Percentiles rank a stretch among this genome's conserved stretches.
phyloP scores from a whole-genome alignment of 2,888 invertebrate genomes.

The Leptura quadrifasciata region DNA sequence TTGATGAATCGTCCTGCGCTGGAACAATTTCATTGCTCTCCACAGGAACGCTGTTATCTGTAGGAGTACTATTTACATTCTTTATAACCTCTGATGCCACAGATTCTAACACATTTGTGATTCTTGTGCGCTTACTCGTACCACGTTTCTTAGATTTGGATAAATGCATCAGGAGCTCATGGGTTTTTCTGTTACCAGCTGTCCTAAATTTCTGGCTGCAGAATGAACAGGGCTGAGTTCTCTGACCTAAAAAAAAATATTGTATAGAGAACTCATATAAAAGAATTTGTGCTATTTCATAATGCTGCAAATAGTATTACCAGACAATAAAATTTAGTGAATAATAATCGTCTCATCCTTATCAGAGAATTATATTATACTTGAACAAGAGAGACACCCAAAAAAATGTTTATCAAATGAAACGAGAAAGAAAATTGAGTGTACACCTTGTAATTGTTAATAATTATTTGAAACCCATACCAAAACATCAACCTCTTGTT shows the following conservation, averaged over 20 bases:
- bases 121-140: conserved; percentile 50
- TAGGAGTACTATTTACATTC: conserved; percentile 16
- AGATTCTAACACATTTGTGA: conserved; percentile 59
- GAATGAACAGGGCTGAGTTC: conserved; percentile 71
- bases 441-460: no score
- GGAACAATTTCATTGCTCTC: no score
- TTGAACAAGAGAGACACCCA: no score
- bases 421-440: no score
- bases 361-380: no score
- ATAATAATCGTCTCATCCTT: no score
- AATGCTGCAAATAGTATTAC: no score
- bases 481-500: no score
- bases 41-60: background rate
- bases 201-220: conserved; percentile 81
- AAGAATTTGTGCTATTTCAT: no score
- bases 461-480: no score
- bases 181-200: conserved; percentile 80
- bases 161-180: conserved; percentile 75
- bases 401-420: no score
- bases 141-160: conserved; percentile 42
- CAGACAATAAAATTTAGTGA: no score
- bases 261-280: background rate
- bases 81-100: conserved; percentile 48
- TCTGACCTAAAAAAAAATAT: conserved; percentile 52
- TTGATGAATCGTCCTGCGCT: background rate